Conservation (phyloP, 2,113 vertebrate species). For the Buteo buteo region DNA sequence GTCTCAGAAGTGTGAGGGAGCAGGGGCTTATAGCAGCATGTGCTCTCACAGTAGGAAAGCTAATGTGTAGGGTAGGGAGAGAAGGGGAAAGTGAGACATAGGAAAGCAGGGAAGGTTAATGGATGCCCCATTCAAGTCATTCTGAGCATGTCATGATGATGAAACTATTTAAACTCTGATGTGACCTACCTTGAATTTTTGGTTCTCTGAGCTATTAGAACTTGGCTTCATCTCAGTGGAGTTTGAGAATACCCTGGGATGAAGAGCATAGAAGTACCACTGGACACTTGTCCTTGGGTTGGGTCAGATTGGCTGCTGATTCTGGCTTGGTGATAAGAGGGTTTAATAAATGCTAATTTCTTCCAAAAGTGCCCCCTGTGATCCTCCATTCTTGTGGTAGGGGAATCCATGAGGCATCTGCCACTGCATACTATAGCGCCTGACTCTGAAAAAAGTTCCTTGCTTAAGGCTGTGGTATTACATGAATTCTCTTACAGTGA, state of each 20-base stretch:
- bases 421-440: not conserved
- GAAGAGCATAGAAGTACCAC: not conserved
- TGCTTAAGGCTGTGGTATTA: not conserved
- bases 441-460: not conserved
- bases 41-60: not conserved
- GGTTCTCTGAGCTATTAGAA: not conserved
- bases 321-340: not conserved
- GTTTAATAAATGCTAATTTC: not conserved
- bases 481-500: not conserved
- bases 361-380: not conserved
- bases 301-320: not conserved
- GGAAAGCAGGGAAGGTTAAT: not conserved
- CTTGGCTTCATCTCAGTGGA: not conserved
- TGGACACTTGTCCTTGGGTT: not conserved
- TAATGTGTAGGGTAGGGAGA: not conserved
- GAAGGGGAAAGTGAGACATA: not conserved
- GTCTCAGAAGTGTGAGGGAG: not conserved
- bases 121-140: not conserved
- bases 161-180: not conserved
- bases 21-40: not conserved
- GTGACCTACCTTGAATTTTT: not conserved
- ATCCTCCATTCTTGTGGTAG: not conserved
- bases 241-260: not conserved
- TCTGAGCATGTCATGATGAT: not conserved
- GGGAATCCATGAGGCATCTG: not conserved